A percentile compares a stretch with the other conserved stretches of the same genome.
Evolutionary conservation across 2,888 invertebrate species (phyloP).

Genomic region (Pinctada fucata): DNA sequence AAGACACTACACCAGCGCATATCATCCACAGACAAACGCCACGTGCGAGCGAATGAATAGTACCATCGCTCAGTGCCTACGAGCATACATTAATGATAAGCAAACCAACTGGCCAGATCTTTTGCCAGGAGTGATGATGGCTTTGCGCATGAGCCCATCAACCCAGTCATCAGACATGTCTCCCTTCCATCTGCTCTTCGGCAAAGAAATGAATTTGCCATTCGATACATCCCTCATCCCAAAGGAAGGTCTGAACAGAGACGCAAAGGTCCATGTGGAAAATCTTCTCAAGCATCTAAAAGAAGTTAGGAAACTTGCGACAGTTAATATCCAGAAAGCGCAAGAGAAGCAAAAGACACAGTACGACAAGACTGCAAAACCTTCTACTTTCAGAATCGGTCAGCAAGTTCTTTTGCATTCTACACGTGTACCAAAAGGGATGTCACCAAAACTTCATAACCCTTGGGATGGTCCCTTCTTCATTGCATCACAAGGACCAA

Average conservation of each 20-base stretch:
- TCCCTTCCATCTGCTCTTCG: slow-evolving; percentile 42
- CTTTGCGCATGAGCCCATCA: slow-evolving; percentile 44
- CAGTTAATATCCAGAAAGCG: background rate
- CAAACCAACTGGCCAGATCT: slow-evolving; percentile 29
- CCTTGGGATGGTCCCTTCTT: slow-evolving; percentile 23
- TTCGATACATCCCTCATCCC: slow-evolving; percentile 30
- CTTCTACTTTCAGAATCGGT: background rate
- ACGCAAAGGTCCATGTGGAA: slow-evolving; percentile 9
- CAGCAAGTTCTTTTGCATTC: background rate
- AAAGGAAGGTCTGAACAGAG: slow-evolving; percentile 6
- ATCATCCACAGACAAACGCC: too few species aligned
- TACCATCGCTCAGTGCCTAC: slow-evolving; percentile 30
- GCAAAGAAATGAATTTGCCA: slow-evolving; percentile 35
- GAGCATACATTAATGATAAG: slow-evolving; percentile 22
- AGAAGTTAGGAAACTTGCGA: background rate
- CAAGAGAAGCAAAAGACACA: background rate
- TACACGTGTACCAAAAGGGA: background rate
- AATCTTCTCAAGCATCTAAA: slow-evolving; percentile 8
- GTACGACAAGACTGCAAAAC: background rate
- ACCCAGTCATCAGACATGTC: slow-evolving; percentile 38
- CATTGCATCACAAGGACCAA: background rate
- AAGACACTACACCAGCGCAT: too few species aligned
- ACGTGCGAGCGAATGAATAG: too few species aligned
- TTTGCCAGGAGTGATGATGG: slow-evolving; percentile 46
- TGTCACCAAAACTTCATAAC: background rate